These are phyloP conservation scores for Characodon lateralis DNA, from an alignment of 2,797 vertebrate species.

Conservation along the genomic window DNA sequence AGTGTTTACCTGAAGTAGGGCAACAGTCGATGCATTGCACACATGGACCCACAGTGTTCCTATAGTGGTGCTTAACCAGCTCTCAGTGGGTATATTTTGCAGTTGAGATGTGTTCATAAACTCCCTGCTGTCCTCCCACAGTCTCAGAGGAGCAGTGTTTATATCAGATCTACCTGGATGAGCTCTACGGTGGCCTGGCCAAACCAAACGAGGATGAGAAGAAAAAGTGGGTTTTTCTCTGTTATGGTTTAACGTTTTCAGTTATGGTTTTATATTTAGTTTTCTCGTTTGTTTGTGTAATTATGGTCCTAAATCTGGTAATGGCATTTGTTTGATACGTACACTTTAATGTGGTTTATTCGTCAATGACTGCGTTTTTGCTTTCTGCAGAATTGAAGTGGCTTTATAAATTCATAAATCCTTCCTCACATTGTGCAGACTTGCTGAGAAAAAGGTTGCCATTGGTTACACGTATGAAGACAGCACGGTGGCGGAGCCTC, in stretches of 20 bases:
- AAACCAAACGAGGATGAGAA: constrained; percentile 96
- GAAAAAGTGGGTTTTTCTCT: constrained; percentile 86
- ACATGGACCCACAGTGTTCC: not conserved
- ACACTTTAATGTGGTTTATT: not conserved
- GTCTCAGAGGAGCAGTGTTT: constrained; percentile 98
- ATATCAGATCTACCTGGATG: constrained; percentile 97
- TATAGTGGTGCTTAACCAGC: not conserved
- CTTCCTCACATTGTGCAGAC: constrained; percentile 68
- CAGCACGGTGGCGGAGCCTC: constrained; percentile 89
- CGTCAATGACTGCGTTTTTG: not conserved
- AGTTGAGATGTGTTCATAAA: constrained; percentile 32
- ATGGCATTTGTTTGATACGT: not conserved
- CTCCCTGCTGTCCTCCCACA: constrained; percentile 60
- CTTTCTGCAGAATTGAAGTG: not conserved
- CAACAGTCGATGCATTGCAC: not conserved
- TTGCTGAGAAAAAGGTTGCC: constrained; percentile 92
- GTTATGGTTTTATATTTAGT: too few species aligned
- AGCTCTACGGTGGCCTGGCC: constrained; percentile 93
- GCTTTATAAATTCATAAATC: not conserved
- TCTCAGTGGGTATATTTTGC: constrained; percentile 48
- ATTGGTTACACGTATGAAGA: constrained; percentile 98
- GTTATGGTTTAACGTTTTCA: not conserved
- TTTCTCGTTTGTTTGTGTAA: not conserved
- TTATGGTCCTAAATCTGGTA: not conserved
- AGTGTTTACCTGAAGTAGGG: constrained; percentile 65